phyloP scores from a whole-genome alignment of 2,113 vertebrate species.

The Chamaetylas fuelleborni region DNA sequence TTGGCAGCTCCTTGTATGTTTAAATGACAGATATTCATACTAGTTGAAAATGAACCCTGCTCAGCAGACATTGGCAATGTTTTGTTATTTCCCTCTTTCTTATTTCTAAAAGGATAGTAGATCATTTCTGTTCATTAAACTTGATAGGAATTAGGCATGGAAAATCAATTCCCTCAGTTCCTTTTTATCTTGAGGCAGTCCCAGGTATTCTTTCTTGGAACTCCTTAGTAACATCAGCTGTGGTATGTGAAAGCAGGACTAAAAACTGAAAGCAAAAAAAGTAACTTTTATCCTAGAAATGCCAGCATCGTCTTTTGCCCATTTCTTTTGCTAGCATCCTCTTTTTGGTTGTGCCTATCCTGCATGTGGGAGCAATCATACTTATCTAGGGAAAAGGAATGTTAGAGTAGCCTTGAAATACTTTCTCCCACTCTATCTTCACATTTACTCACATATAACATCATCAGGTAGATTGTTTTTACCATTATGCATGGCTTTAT shows the following conservation, averaged over 20 bases:
- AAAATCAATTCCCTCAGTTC: constrained; percentile 31
- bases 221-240: constrained; percentile 1
- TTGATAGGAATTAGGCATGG: constrained; percentile 60
- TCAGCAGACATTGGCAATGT: constrained; percentile 21
- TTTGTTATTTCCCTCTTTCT: constrained; percentile 40
- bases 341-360: background rate
- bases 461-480: constrained; percentile 48
- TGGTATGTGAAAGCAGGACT: background rate
- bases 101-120: constrained; percentile 23
- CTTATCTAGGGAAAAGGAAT: constrained; percentile 39
- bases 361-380: background rate
- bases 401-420: constrained; percentile 22
- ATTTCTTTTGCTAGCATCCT: constrained; percentile 35
- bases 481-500: constrained; percentile 15
- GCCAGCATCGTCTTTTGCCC: background rate
- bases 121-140: constrained; percentile 61
- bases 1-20: constrained; percentile 67
- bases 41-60: constrained; percentile 52
- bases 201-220: background rate
- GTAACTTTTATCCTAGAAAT: background rate
- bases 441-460: constrained; percentile 7
- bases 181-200: constrained; percentile 22
- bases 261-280: constrained; percentile 18
- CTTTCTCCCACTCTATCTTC: background rate
- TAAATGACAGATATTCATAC: constrained; percentile 66